These are phyloP conservation scores for Stercorarius parasiticus DNA, from an alignment of 2,113 vertebrate genomes.

Conservation along the genomic window DNA sequence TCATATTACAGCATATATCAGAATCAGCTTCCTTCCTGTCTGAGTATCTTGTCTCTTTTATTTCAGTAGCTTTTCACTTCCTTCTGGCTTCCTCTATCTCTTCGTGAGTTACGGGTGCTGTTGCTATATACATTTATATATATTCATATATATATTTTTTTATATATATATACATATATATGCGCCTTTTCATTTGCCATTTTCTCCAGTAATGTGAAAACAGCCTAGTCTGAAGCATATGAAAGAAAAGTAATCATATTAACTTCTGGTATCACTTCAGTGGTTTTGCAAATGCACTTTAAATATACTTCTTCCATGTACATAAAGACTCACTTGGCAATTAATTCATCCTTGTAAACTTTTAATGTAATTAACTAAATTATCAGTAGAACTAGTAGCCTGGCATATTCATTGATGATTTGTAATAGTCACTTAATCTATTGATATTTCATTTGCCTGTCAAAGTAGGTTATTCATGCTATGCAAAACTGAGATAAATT, in stretches of 20 bases:
- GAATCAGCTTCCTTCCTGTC: neutral
- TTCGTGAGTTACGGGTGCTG: neutral
- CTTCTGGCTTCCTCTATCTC: neutral
- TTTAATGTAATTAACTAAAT: neutral
- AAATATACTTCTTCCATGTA: neutral
- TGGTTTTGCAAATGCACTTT: neutral
- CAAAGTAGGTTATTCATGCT: neutral
- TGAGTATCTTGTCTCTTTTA: neutral
- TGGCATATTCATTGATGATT: neutral
- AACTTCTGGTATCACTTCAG: neutral
- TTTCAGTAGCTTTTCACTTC: neutral
- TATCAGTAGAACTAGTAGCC: neutral
- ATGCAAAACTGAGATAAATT: neutral
- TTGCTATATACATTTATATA: neutral
- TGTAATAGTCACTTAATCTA: neutral
- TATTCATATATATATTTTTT: too few species aligned
- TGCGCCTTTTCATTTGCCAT: neutral
- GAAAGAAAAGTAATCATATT: neutral
- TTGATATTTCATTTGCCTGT: constrained; percentile 21
- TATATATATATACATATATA: too few species aligned
- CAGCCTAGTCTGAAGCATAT: neutral
- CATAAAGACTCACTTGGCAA: neutral
- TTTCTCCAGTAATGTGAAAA: neutral
- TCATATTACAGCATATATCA: neutral
- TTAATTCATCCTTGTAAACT: neutral